Base-by-base conservation (phyloP, 2,888 invertebrate species). In the Amphiduros pacificus region DNA sequence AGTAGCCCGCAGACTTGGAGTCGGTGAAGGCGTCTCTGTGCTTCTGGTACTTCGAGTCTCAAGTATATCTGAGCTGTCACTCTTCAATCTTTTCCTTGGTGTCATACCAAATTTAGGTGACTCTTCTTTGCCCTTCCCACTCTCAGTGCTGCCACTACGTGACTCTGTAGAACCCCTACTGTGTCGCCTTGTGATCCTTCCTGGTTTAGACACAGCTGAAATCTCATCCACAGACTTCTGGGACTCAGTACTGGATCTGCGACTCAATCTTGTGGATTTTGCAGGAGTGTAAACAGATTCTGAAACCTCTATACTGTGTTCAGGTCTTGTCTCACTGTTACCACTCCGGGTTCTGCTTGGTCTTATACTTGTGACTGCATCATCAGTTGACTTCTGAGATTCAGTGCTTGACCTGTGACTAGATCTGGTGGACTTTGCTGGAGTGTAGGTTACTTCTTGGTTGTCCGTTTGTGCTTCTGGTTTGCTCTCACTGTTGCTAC, bases 81-180 rank as follows among this genome's bases (percentile, higher is more conserved):
- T 53, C 41, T 51, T 59, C 29, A 27, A 26, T 41, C 59, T 52
- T 22, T 48, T 48, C 22, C 59, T 36, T 11, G 59, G 52, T 1
- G 52, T 32, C 14, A 53, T 59, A 53, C 24, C 58, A n/a, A n/a
- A n/a, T 36, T 48, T 29, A 24, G 58, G 58, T 11, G 58, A 58
- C 24, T 58, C 58, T 26, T 58, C 58, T 26, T 48, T 28, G 1
- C 48, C 58, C 49, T 51, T 28, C 17, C 56, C 49, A 44, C 44
- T 44, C 44, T 44, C 44, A n/a, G 20, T 44, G 22, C 44, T 44
- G 22, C 44, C 44, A n/a, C 44, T 44, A 44, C 32, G 58, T 3
- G 58, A 58, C 17, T 58, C 58, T 6, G 58, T 50, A 1, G 58
- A 58, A 22, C 50, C 58, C 4, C 58, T 31, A 20, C 50, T 58